phyloP scores from a whole-genome alignment of 2,113 vertebrate genomes.

The Shinisaurus crocodilurus region DNA sequence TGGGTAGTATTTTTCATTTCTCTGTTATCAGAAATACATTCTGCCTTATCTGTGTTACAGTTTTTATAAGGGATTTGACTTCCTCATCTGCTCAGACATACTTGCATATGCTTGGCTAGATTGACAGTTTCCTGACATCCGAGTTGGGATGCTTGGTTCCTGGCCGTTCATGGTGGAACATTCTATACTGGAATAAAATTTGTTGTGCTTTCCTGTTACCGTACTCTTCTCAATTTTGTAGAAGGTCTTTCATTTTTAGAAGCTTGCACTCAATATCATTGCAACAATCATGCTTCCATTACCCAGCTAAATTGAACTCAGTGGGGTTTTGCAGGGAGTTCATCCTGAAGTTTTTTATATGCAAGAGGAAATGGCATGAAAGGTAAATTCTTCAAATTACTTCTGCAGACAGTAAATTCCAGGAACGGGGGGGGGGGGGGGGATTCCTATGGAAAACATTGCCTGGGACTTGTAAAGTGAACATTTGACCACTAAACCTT shows the following conservation, averaged over 20 bases:
- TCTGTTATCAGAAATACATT: slow-evolving; percentile 17
- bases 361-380: background rate
- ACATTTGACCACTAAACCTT: background rate
- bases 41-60: background rate
- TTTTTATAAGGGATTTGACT: background rate
- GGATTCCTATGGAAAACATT: background rate
- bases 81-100: background rate
- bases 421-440: too few relatives aligned
- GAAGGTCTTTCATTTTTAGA: slow-evolving; percentile 4
- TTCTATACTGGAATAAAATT: background rate
- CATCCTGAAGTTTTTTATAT: background rate
- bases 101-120: background rate
- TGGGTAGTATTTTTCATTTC: background rate
- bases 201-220: background rate
- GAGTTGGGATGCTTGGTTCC: background rate
- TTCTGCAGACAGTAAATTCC: background rate
- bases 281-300: background rate
- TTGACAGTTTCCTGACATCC: background rate
- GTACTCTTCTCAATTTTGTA: background rate
- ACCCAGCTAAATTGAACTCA: slow-evolving; percentile 6
- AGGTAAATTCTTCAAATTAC: background rate
- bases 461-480: background rate
- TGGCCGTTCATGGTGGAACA: slow-evolving; percentile 1
- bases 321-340: background rate
- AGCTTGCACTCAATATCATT: background rate